Conservation (phyloP, 2,113 vertebrate genomes). For the Microtus richardsoni region DNA sequence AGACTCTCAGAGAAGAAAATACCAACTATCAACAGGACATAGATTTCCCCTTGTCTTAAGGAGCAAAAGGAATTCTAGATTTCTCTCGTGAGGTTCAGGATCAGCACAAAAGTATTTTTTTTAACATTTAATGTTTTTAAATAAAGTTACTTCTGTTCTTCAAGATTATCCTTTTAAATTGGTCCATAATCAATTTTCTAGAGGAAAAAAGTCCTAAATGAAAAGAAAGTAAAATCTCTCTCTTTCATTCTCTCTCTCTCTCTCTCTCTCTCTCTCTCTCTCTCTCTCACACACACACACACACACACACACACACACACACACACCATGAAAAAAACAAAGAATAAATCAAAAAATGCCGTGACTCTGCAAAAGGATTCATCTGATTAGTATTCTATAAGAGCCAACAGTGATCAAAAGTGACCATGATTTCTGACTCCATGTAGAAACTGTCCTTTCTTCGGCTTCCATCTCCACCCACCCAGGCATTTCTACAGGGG, state of each 20-base stretch:
- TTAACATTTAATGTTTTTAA: background rate
- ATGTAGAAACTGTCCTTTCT: background rate
- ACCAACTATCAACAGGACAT: background rate
- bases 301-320: background rate
- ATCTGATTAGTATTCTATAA: background rate
- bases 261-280: too few relatives aligned
- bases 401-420: background rate
- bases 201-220: background rate
- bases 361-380: background rate
- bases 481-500: background rate
- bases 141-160: background rate
- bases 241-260: background rate
- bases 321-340: background rate
- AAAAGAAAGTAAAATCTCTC: background rate
- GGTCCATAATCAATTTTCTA: background rate
- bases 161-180: background rate
- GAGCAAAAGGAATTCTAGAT: background rate
- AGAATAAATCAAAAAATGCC: background rate
- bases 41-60: background rate
- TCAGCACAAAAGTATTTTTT: background rate
- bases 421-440: background rate
- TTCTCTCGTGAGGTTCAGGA: background rate
- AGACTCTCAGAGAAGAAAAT: slow-evolving; percentile 46
- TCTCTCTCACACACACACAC: too few relatives aligned
- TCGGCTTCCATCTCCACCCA: background rate